Evolutionary conservation across 1,140 invertebrate genomes (phyloP).

Genomic region (Maconellicoccus hirsutus): DNA sequence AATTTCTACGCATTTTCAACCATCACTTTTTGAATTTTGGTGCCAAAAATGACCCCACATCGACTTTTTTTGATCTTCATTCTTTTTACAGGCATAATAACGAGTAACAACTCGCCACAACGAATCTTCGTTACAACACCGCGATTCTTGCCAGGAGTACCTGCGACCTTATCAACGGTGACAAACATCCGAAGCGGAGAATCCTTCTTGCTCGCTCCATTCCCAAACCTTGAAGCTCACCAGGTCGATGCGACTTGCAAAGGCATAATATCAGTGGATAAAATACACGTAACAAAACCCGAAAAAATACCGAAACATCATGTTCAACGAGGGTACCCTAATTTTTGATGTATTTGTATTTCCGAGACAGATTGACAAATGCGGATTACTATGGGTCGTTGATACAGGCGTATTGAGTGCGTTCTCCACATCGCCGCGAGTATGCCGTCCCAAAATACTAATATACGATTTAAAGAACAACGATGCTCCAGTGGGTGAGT

Average conservation of each 20-base stretch:
- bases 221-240: slow-evolving; percentile 29
- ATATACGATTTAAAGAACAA: slow-evolving; percentile 45
- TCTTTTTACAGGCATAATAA: too few species aligned
- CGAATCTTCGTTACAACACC: slow-evolving; percentile 31
- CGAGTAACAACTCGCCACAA: not conserved
- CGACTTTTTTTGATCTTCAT: too few species aligned
- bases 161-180: slow-evolving; percentile 31
- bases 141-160: slow-evolving; percentile 29
- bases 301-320: too few species aligned
- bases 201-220: slow-evolving; percentile 29
- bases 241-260: slow-evolving; percentile 23
- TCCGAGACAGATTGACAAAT: slow-evolving; percentile 52
- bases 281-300: slow-evolving; percentile 31
- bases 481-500: slow-evolving; percentile 30
- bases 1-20: too few species aligned
- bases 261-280: slow-evolving; percentile 31
- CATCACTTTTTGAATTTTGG: too few species aligned
- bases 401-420: slow-evolving; percentile 45
- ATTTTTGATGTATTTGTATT: too few species aligned
- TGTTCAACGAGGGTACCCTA: too few species aligned
- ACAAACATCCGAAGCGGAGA: slow-evolving; percentile 15
- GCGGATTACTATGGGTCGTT: slow-evolving; percentile 50
- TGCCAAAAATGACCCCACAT: too few species aligned
- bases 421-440: slow-evolving; percentile 32
- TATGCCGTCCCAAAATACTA: slow-evolving; percentile 49